Evolutionary conservation across 2,113 vertebrate genomes (phyloP), one percentile per base, ranked within the genome.

Genomic region (Tetraodon nigroviridis): DNA sequence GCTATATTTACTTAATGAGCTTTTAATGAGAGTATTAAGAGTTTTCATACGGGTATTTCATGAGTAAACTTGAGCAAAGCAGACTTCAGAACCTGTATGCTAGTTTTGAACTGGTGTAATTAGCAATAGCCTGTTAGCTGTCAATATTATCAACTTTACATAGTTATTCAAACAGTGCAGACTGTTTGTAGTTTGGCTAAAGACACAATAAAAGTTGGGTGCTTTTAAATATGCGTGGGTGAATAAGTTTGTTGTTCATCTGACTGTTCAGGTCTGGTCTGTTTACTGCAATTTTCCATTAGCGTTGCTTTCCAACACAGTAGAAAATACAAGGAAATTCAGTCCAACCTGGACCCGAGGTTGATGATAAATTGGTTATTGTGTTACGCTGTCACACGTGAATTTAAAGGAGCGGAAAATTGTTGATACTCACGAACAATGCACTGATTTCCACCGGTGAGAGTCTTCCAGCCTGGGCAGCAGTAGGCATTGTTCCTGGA

Each of bases 391-490:
- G 12, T 37, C 32, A 37, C 32, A 37, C 32, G 32, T 13, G 41
- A n/a, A 42, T 37, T 58, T 40, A 29, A 17, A 21, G 29, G 27
- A 1, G 24, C 24, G 42, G 59, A 18, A 19, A 18, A 19, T 18
- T 48, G n/a, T 7, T 19, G n/a, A 62, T 75, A 98, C 97, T 98
- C 91, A 99, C 97, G 97, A 72, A 99, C 97, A 74, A 99, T 99
- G 85, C 97, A 99, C 73, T 99, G 96, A 86, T 99, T 99, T 81
- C 97, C 97, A 81, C 95, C 96, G 51, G 95, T 95, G 80, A 99
- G 87, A 2, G 96, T 99, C 91, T 98, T 99, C 97, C 97, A 99
- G 65, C 97, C 97, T 48, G 95, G 96, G 76, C 97, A 99, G 85
- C 97, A 99, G 88, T 95, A 98, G 54, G 92, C 92, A 60, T 96